Evolutionary conservation across 2,113 vertebrate species (phyloP).

Genomic region (Cynopterus brachyotis): DNA sequence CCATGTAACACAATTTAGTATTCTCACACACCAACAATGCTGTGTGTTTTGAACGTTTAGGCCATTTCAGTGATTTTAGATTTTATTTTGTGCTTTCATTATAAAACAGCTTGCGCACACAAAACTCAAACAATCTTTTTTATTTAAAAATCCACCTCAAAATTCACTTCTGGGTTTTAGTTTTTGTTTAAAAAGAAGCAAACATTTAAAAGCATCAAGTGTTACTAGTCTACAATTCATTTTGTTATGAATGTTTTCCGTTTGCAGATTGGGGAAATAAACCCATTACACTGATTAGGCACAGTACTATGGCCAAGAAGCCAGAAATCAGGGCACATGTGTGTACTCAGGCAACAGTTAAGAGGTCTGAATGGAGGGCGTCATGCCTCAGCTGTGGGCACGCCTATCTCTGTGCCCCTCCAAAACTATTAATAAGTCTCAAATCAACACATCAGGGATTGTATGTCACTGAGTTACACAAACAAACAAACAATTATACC

Average conservation of each 20-base stretch:
- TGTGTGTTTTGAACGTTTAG: background rate
- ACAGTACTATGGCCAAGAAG: conserved; percentile 69
- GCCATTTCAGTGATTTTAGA: background rate
- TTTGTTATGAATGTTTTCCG: conserved; percentile 80
- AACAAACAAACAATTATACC: conserved; percentile 62
- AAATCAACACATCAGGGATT: conserved; percentile 70
- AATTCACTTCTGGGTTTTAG: conserved; percentile 83
- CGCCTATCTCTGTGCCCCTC: background rate
- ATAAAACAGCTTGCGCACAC: conserved; percentile 76
- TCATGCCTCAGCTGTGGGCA: background rate
- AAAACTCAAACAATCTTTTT: conserved; percentile 81
- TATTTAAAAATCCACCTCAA: conserved; percentile 86
- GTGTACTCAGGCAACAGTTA: conserved; percentile 61
- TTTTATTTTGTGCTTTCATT: conserved; percentile 53
- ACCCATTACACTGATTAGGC: conserved; percentile 66
- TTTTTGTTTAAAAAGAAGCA: conserved; percentile 76
- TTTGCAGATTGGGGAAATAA: conserved; percentile 69
- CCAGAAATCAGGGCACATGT: conserved; percentile 68
- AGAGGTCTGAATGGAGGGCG: conserved; percentile 52
- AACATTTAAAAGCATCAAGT: conserved; percentile 84
- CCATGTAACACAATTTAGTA: background rate
- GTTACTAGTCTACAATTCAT: conserved; percentile 80
- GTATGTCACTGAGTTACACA: conserved; percentile 64
- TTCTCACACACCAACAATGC: background rate
- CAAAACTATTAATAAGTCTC: conserved; percentile 75